Evolutionary conservation across 2,888 invertebrate genomes (phyloP).

Genomic region (Drosophila testacea): DNA sequence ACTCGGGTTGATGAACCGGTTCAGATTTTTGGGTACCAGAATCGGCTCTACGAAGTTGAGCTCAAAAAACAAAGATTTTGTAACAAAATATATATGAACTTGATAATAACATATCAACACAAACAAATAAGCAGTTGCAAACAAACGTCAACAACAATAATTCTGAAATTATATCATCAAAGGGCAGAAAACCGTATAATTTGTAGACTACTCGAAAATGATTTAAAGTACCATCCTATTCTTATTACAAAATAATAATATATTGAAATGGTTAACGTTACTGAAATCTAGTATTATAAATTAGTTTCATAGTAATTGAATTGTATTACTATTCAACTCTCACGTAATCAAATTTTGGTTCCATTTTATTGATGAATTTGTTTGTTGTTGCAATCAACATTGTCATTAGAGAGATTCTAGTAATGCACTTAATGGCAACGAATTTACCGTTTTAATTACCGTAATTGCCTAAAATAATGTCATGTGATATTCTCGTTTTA

Average conservation of each 20-base stretch:
- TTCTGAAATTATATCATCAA: background rate
- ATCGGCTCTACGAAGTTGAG: no score
- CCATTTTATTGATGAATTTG: conserved; percentile 10
- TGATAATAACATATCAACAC: background rate
- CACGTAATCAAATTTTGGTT: background rate
- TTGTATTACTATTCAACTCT: background rate
- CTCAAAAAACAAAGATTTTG: background rate
- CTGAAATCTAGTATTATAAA: background rate
- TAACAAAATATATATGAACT: background rate
- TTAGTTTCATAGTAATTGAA: background rate
- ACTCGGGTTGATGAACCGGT: no score
- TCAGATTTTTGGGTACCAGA: no score
- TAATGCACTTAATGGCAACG: conserved; percentile 1
- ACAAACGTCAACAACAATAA: background rate
- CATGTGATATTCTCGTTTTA: background rate
- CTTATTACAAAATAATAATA: background rate
- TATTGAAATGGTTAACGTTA: background rate
- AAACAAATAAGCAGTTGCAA: background rate
- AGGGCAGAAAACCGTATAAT: background rate
- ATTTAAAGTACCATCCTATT: no score
- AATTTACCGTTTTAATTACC: conserved; percentile 33
- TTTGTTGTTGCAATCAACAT: background rate
- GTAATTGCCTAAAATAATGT: conserved; percentile 35
- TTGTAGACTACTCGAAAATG: background rate
- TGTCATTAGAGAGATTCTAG: background rate